A percentile compares a stretch with the other conserved stretches of the same genome.
Evolutionary conservation across 2,113 vertebrate genomes (phyloP).

Genomic region (Salvelinus alpinus): DNA sequence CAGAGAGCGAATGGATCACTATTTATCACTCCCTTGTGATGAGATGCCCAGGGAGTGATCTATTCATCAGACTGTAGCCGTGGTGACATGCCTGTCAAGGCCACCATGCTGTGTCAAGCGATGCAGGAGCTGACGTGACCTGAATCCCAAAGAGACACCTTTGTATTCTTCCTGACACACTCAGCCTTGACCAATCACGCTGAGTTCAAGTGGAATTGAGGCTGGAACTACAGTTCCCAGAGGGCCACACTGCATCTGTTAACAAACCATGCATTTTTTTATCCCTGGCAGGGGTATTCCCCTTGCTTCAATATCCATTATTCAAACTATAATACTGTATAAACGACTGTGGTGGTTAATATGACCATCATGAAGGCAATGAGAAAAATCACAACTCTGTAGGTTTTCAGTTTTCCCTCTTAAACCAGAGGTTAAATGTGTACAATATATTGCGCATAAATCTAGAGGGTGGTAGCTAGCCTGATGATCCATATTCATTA

Average conservation of each 20-base stretch:
- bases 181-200: slow-evolving; percentile 32
- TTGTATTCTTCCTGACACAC: slow-evolving; percentile 18
- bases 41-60: neutral
- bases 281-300: neutral
- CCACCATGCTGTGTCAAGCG: neutral
- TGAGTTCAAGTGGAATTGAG: slow-evolving; percentile 6
- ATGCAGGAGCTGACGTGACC: slow-evolving; percentile 10
- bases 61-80: neutral
- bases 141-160: slow-evolving; percentile 13
- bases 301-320: too few species aligned
- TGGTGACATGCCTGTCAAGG: neutral
- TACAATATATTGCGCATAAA: neutral
- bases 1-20: neutral
- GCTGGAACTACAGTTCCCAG: slow-evolving; percentile 11
- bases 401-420: too few species aligned
- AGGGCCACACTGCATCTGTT: neutral
- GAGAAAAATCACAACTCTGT: too few species aligned
- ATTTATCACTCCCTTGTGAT: neutral
- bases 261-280: neutral
- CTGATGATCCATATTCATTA: neutral
- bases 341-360: too few species aligned
- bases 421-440: neutral
- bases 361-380: too few species aligned
- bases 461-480: neutral
- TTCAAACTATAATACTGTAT: too few species aligned